These are phyloP conservation scores for Zonitis immaculata DNA, from an alignment of 2,888 invertebrate genomes.

Conservation along the genomic window DNA sequence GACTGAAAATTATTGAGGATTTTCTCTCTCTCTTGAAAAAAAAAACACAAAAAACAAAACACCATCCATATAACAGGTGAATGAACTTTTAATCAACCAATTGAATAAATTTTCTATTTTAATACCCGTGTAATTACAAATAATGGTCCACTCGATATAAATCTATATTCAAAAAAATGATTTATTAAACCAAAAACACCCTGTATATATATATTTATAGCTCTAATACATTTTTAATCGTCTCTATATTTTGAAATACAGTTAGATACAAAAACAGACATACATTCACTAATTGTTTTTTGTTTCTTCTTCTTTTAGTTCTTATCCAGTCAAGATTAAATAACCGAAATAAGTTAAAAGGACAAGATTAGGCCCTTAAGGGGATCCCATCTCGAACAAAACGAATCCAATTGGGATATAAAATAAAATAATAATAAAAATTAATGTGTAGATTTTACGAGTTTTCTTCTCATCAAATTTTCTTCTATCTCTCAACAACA, in stretches of 20 bases:
- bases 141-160: neutral
- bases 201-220: slow-evolving; percentile 1
- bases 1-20: too few relatives aligned
- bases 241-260: neutral
- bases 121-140: neutral
- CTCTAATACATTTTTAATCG: neutral
- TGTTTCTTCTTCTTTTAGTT: too few relatives aligned
- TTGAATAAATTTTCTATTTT: neutral
- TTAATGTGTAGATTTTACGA: neutral
- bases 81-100: neutral
- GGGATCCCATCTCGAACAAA: slow-evolving; percentile 2
- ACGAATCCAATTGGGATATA: neutral
- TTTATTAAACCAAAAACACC: neutral
- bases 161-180: neutral
- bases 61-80: neutral
- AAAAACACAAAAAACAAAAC: too few relatives aligned
- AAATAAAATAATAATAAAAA: neutral
- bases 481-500: too few relatives aligned
- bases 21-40: too few relatives aligned
- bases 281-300: neutral
- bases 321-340: too few relatives aligned
- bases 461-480: neutral
- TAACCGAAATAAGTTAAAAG: neutral
- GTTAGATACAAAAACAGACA: neutral
- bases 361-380: slow-evolving; percentile 1